Conservation (phyloP, 2,797 vertebrate species). For the Austrolebias charrua region DNA sequence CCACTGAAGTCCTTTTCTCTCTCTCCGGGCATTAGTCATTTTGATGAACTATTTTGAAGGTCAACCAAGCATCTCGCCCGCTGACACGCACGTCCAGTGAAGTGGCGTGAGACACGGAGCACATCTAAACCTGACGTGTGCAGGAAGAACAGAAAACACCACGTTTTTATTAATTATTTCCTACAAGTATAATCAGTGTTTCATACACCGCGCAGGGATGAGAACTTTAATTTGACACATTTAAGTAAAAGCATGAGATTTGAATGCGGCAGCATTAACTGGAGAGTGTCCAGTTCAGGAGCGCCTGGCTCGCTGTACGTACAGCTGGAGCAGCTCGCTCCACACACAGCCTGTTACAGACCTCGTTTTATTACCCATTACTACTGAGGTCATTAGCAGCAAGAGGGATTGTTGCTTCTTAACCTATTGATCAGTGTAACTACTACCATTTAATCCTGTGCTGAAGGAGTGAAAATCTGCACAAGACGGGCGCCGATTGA, state of each 20-base stretch:
- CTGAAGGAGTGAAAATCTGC: slow-evolving; percentile 93
- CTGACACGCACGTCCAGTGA: slow-evolving; percentile 46
- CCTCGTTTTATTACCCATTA: slow-evolving; percentile 98
- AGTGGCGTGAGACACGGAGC: slow-evolving; percentile 38
- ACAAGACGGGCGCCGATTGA: slow-evolving; percentile 76
- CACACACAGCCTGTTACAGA: slow-evolving; percentile 87
- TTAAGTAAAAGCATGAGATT: slow-evolving; percentile 11
- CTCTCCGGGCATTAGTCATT: slow-evolving; percentile 96
- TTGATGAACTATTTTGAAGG: slow-evolving; percentile 99
- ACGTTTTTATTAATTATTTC: slow-evolving; percentile 34
- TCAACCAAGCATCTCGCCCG: slow-evolving; percentile 76
- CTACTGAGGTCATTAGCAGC: slow-evolving; percentile 98
- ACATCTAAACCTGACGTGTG: slow-evolving; percentile 35
- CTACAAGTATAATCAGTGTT: slow-evolving; percentile 40
- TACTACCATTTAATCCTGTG: slow-evolving; percentile 99
- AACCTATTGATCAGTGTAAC: slow-evolving; percentile 99
- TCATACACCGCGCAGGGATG: slow-evolving; percentile 16
- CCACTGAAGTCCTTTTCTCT: slow-evolving; percentile 86
- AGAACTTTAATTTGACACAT: slow-evolving; percentile 28
- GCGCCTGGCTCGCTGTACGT: slow-evolving; percentile 63
- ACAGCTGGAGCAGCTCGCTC: slow-evolving; percentile 78
- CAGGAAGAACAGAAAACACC: slow-evolving; percentile 49
- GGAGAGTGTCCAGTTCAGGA: too few relatives aligned
- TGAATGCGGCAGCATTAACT: too few relatives aligned
- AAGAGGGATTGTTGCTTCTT: slow-evolving; percentile 98